phyloP scores from a whole-genome alignment of 2,888 invertebrate species.

The Latrodectus hesperus region DNA sequence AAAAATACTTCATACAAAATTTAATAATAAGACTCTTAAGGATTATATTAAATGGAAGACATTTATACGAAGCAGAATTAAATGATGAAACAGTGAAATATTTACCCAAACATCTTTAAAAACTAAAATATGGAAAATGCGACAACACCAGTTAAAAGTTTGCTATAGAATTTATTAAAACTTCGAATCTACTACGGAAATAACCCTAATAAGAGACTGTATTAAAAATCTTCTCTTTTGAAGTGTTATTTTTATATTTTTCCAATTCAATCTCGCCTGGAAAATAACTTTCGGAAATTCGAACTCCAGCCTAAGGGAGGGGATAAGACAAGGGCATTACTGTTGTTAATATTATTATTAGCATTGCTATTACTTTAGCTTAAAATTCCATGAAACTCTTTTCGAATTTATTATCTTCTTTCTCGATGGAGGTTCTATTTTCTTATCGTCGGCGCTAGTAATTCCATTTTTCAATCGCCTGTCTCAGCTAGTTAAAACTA shows the following conservation, averaged over 20 bases:
- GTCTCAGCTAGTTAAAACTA: constrained; percentile 38
- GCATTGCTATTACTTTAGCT: constrained; percentile 9
- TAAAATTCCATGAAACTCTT: constrained; percentile 6
- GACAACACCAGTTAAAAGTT: not conserved
- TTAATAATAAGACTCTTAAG: not conserved
- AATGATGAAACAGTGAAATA: not conserved
- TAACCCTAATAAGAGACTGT: not conserved
- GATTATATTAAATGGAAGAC: not conserved
- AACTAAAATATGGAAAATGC: not conserved
- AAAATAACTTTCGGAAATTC: not conserved
- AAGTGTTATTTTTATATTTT: not conserved
- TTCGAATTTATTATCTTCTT: constrained; percentile 10
- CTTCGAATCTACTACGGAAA: not conserved
- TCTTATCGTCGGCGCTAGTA: constrained; percentile 14
- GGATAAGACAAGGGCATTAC: not conserved
- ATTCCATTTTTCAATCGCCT: constrained; percentile 39
- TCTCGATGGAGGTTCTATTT: not conserved
- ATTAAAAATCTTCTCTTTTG: not conserved
- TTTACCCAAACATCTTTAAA: not conserved
- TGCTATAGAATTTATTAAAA: not conserved
- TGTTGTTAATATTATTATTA: constrained; percentile 29
- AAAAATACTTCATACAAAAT: not conserved
- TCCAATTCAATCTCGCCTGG: not conserved
- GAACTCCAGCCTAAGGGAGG: not conserved
- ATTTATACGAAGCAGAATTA: not conserved